Evolutionary conservation across 2,113 vertebrate genomes (phyloP).

Genomic region (Amblyornis subalaris): DNA sequence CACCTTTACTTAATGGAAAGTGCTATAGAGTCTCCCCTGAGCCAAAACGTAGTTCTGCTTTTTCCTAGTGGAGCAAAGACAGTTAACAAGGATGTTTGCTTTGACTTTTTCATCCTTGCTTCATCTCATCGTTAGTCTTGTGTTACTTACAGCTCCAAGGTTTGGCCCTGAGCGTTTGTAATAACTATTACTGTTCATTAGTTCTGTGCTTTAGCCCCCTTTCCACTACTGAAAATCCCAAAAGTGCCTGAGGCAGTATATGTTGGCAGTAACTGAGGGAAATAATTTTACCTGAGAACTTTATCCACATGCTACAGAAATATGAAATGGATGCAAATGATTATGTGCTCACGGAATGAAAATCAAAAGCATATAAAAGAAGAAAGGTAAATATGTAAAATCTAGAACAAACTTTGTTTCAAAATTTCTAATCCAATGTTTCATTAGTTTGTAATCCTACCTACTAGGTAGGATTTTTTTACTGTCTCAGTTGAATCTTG

Average conservation of each 20-base stretch:
- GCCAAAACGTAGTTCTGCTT: neutral
- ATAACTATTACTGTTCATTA: neutral
- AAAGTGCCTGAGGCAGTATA: neutral
- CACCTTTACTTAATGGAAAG: neutral
- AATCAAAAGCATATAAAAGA: neutral
- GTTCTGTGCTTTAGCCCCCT: neutral
- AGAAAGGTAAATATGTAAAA: neutral
- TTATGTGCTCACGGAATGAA: neutral
- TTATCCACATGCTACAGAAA: neutral
- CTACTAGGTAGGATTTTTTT: neutral
- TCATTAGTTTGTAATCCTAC: neutral
- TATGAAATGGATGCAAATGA: neutral
- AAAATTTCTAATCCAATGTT: neutral
- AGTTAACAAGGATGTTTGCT: neutral
- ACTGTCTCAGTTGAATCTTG: neutral
- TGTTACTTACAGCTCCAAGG: neutral
- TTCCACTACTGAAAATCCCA: neutral
- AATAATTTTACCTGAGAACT: neutral
- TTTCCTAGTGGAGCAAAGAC: neutral
- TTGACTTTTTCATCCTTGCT: neutral
- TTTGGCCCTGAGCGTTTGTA: neutral
- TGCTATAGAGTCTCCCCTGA: neutral
- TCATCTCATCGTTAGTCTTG: accelerated
- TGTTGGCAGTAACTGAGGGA: neutral
- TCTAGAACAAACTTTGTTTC: neutral